Percentiles rank a stretch among this genome's conserved stretches.
phyloP scores from a whole-genome alignment of 2,888 invertebrate genomes.

The Drosophila putrida region DNA sequence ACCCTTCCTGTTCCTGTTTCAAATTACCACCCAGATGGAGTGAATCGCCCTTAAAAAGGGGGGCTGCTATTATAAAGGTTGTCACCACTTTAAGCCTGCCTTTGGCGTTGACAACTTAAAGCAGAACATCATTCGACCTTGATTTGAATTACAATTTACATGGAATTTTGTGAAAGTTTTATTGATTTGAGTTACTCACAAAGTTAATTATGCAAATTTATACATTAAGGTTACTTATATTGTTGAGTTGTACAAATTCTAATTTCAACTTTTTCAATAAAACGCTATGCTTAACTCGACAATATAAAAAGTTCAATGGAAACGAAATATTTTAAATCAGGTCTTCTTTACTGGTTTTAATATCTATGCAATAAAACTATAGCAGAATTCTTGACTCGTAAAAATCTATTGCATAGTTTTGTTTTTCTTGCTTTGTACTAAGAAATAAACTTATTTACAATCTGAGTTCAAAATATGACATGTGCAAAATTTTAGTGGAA shows the following conservation, averaged over 20 bases:
- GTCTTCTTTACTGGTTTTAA: too few relatives aligned
- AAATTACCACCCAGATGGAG: slow-evolving; percentile 45
- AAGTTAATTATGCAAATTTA: too few relatives aligned
- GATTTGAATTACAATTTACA: background rate
- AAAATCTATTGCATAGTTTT: background rate
- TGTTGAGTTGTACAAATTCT: too few relatives aligned
- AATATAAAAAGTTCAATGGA: too few relatives aligned
- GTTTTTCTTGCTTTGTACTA: background rate
- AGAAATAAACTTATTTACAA: slow-evolving; percentile 23
- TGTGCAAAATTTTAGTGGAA: slow-evolving; percentile 2
- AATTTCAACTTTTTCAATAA: too few relatives aligned
- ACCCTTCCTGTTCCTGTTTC: slow-evolving; percentile 71
- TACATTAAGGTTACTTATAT: too few relatives aligned
- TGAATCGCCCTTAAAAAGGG: slow-evolving; percentile 28
- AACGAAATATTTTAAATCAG: too few relatives aligned
- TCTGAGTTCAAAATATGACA: slow-evolving; percentile 6
- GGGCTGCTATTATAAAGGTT: slow-evolving; percentile 7
- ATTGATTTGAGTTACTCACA: slow-evolving; percentile 2
- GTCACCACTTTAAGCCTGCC: slow-evolving; percentile 31
- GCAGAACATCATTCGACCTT: background rate
- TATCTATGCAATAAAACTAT: background rate
- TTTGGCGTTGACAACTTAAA: slow-evolving; percentile 27
- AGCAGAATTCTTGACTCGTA: background rate
- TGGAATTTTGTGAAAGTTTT: background rate
- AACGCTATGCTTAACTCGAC: too few relatives aligned